These are phyloP conservation scores for Timandra comae DNA, from an alignment of 2,888 invertebrate species.

Conservation along the genomic window DNA sequence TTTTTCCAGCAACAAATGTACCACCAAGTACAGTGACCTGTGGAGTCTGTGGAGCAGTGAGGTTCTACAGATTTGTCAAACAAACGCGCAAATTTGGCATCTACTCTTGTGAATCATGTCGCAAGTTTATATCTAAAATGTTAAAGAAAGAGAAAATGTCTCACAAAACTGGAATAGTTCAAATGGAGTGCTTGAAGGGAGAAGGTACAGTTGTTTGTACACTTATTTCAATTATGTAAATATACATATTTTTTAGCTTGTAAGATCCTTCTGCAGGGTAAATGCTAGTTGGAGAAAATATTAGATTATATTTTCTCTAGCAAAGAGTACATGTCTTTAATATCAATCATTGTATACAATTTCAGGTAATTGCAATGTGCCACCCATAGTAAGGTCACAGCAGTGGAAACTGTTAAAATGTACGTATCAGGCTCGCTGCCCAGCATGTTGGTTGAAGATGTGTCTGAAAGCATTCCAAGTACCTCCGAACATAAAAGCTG, in stretches of 20 bases:
- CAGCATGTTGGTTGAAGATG: conserved; percentile 92
- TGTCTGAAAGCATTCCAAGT: conserved; percentile 88
- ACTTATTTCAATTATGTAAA: too few species aligned
- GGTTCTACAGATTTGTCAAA: conserved; percentile 85
- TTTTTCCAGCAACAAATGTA: conserved; percentile 60
- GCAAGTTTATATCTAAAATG: conserved; percentile 90
- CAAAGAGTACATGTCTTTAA: too few species aligned
- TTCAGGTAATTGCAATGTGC: conserved; percentile 82
- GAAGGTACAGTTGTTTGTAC: too few species aligned
- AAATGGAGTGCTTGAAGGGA: conserved; percentile 81
- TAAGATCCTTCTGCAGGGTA: too few species aligned
- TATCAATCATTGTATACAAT: conserved; percentile 11
- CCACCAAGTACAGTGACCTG: conserved; percentile 83
- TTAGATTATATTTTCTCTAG: too few species aligned
- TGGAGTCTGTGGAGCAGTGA: conserved; percentile 86
- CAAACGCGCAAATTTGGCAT: conserved; percentile 90
- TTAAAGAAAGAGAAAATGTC: conserved; percentile 81
- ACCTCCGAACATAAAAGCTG: conserved; percentile 80
- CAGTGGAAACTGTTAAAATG: conserved; percentile 82
- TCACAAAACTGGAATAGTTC: conserved; percentile 70
- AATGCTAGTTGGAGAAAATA: too few species aligned
- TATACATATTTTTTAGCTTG: too few species aligned
- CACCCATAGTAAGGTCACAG: conserved; percentile 82
- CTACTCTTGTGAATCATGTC: conserved; percentile 89
- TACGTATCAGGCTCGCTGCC: conserved; percentile 85